These are phyloP conservation scores for Pyrrhia umbra DNA, from an alignment of 2,888 invertebrate genomes.

Conservation along the genomic window DNA sequence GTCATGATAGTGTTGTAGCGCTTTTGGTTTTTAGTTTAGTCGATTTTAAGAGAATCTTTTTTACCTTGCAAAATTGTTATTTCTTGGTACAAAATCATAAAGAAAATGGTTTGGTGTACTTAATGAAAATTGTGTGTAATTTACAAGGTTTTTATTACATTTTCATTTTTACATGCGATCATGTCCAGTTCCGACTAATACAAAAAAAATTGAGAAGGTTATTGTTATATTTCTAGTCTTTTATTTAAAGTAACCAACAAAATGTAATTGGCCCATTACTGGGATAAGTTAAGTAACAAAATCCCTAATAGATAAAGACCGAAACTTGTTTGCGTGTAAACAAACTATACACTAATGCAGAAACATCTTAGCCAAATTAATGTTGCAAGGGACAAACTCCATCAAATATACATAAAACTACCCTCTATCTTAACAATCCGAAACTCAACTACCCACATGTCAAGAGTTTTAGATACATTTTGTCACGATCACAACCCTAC, in stretches of 20 bases:
- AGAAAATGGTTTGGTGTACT: too few species aligned
- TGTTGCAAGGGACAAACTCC: constrained; percentile 36
- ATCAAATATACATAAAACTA: constrained; percentile 58
- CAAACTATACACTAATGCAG: constrained; percentile 18
- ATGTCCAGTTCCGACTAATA: too few species aligned
- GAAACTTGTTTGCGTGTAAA: constrained; percentile 22
- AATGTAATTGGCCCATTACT: too few species aligned
- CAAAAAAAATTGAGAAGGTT: too few species aligned
- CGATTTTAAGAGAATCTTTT: background rate
- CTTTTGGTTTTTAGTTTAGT: background rate
- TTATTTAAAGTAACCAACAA: too few species aligned
- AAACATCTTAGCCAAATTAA: constrained; percentile 49
- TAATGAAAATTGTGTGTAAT: too few species aligned
- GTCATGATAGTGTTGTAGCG: constrained; percentile 43
- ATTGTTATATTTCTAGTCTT: too few species aligned
- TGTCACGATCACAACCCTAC: constrained; percentile 64
- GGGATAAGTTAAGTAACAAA: background rate
- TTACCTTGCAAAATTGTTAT: too few species aligned
- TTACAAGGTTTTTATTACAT: too few species aligned
- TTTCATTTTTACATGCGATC: too few species aligned
- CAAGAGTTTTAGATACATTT: constrained; percentile 62
- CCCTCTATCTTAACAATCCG: constrained; percentile 34
- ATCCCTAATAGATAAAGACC: background rate
- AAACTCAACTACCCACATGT: constrained; percentile 28
- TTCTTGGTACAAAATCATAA: too few species aligned